Evolutionary conservation across 2,113 vertebrate genomes (phyloP).

Genomic region (Cynocephalus volans): DNA sequence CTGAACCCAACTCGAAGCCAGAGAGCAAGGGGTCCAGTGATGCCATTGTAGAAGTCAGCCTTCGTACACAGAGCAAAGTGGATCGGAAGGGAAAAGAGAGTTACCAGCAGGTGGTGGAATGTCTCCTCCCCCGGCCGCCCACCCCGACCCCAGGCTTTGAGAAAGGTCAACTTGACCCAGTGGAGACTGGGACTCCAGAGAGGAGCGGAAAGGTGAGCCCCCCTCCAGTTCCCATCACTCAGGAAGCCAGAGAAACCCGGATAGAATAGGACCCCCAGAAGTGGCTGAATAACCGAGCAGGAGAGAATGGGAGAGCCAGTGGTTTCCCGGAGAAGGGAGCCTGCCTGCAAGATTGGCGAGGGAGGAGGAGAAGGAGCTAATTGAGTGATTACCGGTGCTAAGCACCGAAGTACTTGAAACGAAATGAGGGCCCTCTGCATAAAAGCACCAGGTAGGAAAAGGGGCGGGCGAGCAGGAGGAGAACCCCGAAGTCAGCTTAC

Average conservation of each 20-base stretch:
- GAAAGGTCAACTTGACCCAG: background rate
- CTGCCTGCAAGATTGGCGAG: background rate
- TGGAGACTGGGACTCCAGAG: background rate
- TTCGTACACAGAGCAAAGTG: background rate
- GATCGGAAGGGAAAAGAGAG: background rate
- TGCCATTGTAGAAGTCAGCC: background rate
- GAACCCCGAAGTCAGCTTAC: background rate
- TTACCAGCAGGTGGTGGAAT: fast-evolving
- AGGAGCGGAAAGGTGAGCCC: background rate
- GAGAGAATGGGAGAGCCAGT: background rate
- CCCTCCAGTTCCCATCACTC: background rate
- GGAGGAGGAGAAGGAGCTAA: background rate
- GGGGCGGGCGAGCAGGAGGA: fast-evolving
- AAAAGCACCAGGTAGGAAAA: background rate
- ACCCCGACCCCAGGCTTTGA: background rate
- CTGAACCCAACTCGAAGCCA: background rate
- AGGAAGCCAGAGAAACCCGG: constrained; percentile 10
- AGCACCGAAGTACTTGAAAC: background rate
- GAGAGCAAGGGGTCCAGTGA: background rate
- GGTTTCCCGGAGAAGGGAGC: background rate
- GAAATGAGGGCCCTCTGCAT: background rate
- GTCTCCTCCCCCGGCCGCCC: no score
- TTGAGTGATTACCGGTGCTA: background rate
- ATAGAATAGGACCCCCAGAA: background rate
- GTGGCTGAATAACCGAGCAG: background rate